phyloP scores from a whole-genome alignment of 2,113 vertebrate genomes.

The rat (Rattus norvegicus) region GRCr8 NC_086030.1:34227501-34228000 shows the following conservation, averaged over 20 bases:
- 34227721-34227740: not conserved
- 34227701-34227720: not conserved
- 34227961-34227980: not conserved
- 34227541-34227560: not conserved
- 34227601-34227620: not conserved
- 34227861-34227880: not conserved
- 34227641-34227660: not conserved
- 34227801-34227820: not conserved
- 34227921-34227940: not conserved
- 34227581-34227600: not conserved
- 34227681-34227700: fast-evolving
- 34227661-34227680: not conserved
- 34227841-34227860: not conserved
- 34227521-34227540: not conserved
- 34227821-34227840: not conserved
- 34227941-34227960: not conserved
- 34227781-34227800: not conserved
- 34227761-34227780: not conserved
- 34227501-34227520: not conserved
- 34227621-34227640: not conserved
- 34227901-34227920: not conserved
- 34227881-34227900: not conserved
- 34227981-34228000: not conserved
- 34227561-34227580: not conserved
- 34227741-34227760: not conserved